Conservation (phyloP, 2,888 invertebrate species). For the Pristionchus arcanus region DNA sequence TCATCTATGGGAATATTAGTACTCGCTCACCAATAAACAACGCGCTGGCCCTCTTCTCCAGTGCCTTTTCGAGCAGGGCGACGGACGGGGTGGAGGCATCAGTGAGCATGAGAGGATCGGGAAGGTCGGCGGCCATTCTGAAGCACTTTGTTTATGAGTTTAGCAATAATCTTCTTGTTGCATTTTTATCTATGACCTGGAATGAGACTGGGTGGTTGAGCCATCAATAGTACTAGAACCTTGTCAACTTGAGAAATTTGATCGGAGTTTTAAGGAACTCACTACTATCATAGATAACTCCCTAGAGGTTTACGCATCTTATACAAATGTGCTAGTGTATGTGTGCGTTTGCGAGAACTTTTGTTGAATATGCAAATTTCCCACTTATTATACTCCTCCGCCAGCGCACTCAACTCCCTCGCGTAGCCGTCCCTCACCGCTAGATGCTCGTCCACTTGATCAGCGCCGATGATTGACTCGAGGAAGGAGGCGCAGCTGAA, state of each 20-base stretch:
- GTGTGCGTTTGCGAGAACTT: background rate
- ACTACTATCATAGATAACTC: no score
- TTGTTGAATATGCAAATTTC: background rate
- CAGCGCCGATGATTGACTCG: background rate
- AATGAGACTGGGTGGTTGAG: no score
- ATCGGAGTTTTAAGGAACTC: no score
- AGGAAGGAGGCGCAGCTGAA: conserved; percentile 5
- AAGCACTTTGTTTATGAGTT: no score
- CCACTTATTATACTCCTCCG: conserved; percentile 37
- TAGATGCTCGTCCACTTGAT: background rate
- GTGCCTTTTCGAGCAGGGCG: conserved; percentile 52
- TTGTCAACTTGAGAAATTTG: no score
- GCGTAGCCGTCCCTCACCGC: conserved; percentile 41
- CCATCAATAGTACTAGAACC: no score
- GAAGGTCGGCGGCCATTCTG: conserved; percentile 39
- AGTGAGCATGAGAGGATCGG: conserved; percentile 42
- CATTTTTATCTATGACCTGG: no score
- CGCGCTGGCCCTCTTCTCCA: background rate
- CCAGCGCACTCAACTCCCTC: conserved; percentile 17
- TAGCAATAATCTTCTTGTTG: no score
- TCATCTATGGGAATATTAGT: background rate
- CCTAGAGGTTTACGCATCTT: no score
- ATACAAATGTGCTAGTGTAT: background rate
- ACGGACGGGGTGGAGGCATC: conserved; percentile 35
- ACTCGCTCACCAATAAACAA: conserved; percentile 8